phyloP scores from a whole-genome alignment of 2,113 vertebrate species.

The Elanoides forficatus region DNA sequence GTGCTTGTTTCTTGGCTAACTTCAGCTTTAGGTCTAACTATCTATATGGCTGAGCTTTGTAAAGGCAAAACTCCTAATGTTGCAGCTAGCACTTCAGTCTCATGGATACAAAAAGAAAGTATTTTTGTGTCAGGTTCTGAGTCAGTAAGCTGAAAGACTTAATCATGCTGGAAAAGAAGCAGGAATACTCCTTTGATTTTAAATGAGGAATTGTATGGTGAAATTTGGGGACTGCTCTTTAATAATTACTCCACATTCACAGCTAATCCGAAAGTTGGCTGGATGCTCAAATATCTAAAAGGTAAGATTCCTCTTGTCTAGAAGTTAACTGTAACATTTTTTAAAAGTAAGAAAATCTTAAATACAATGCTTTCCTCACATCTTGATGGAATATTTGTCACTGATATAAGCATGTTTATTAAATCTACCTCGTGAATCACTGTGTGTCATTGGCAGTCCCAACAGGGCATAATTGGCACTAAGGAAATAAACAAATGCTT shows the following conservation, averaged over 20 bases:
- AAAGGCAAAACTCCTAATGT: not conserved
- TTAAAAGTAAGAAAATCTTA: not conserved
- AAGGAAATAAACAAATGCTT: conserved; percentile 17
- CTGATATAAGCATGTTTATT: not conserved
- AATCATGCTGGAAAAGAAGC: not conserved
- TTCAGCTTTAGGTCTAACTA: not conserved
- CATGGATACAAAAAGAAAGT: not conserved
- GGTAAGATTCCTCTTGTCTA: not conserved
- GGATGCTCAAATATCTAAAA: not conserved
- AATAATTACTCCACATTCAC: not conserved
- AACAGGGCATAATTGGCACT: not conserved
- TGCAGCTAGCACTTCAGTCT: not conserved
- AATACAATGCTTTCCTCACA: not conserved
- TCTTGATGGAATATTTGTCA: not conserved
- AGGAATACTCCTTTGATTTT: not conserved
- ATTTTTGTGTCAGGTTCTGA: not conserved
- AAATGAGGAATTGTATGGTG: not conserved
- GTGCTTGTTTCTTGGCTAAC: not conserved
- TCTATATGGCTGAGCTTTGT: not conserved
- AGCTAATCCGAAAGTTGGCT: not conserved
- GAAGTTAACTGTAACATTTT: not conserved
- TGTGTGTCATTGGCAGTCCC: not conserved
- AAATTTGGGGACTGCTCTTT: not conserved
- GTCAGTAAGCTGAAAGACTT: not conserved
- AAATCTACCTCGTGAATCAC: not conserved